Evolutionary conservation across 2,113 vertebrate species (phyloP), one percentile per base, ranked within the genome.

Genomic region (Panthera uncia): DNA sequence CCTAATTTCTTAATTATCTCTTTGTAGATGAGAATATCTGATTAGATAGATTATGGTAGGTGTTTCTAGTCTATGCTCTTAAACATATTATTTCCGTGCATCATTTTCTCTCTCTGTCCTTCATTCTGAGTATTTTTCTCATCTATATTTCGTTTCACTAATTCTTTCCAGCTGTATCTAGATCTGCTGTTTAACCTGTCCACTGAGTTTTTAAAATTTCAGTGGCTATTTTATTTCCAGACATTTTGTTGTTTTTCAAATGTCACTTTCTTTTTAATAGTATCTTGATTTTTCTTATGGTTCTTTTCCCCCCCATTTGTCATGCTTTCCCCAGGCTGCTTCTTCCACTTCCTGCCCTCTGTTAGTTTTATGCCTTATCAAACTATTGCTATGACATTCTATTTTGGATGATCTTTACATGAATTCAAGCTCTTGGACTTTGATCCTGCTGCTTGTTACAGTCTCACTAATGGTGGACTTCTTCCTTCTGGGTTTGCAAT

Each of bases 221-320:
- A 87, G 19, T 65, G 48, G 45, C 5, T 65, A 33, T 50, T 76
- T 69, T 71, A 69, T 45, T 91, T 89, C 18, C 84, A 79, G 33
- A 91, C 90, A 91, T 91, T 78, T 2, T n/a, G 5, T 57, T 92
- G 83, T 76, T 50, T 84, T 55, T 52, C 66, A 87, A 85, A 63
- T 52, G 4, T 38, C 29, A 84, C 19, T 79, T 94, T 79, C 4
- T 86, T 73, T 83, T 80, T 89, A 48, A 88, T 33, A 87, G 25
- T 83, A 38, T 55, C 74, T 96, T 61, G 5, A 61, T 80, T 89
- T 90, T 95, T 91, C 69, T 85, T 83, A 55, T 68, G 69, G 21
- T 81, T 89, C 78, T 93, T 95, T 84, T 41, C 88, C 93, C 76
- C 48, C 84, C 65, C 78, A 1, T 63, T 89, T 66, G 19, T 36